Conservation (phyloP, 2,888 invertebrate genomes). For the Rutpela maculata region DNA sequence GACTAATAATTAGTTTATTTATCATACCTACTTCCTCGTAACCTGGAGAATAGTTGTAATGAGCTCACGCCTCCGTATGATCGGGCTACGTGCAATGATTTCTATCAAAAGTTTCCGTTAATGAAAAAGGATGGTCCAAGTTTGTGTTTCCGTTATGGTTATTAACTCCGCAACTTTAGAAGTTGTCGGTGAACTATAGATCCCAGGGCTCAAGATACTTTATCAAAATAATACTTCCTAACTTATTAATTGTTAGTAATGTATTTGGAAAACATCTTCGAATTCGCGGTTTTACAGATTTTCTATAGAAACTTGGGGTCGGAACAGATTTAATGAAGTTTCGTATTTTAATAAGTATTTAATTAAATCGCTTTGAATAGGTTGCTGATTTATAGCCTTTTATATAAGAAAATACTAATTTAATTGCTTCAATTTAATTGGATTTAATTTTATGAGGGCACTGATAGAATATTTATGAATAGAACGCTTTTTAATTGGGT, state of each 20-base stretch:
- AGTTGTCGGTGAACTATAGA: conserved; percentile 65
- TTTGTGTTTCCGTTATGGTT: conserved; percentile 70
- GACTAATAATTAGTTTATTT: conserved; percentile 28
- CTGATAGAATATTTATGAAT: conserved; percentile 32
- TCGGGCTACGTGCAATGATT: conserved; percentile 59
- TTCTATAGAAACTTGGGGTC: conserved; percentile 46
- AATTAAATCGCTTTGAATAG: conserved; percentile 58
- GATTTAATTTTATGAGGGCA: conserved; percentile 31
- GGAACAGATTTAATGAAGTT: conserved; percentile 40
- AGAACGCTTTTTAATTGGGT: conserved; percentile 1
- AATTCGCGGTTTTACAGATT: conserved; percentile 58
- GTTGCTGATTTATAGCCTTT: conserved; percentile 53
- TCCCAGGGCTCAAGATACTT: conserved; percentile 65
- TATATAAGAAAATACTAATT: conserved; percentile 44
- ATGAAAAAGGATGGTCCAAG: conserved; percentile 71
- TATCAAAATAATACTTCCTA: conserved; percentile 70
- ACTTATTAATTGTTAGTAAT: conserved; percentile 69
- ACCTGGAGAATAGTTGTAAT: conserved; percentile 26
- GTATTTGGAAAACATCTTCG: conserved; percentile 63
- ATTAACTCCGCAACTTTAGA: conserved; percentile 67
- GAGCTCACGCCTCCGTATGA: conserved; percentile 15
- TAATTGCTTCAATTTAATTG: conserved; percentile 46
- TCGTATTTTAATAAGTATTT: conserved; percentile 54
- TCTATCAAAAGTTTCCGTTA: conserved; percentile 64
- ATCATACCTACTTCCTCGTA: conserved; percentile 9